phyloP scores from a whole-genome alignment of 2,888 invertebrate genomes.

The Rhodophaea formosa region DNA sequence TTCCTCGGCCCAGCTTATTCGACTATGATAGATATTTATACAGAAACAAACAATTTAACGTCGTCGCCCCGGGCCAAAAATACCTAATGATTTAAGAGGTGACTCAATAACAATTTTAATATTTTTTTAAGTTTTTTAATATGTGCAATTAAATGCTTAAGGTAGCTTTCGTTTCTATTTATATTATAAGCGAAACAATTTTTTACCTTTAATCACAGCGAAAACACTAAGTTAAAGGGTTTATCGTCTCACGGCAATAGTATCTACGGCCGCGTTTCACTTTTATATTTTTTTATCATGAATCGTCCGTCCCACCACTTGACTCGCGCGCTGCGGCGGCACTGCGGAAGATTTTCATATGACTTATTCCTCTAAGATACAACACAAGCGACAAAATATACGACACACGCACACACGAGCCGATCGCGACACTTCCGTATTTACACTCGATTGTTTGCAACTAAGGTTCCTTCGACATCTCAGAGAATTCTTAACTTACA shows the following conservation, averaged over 20 bases:
- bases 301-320: neutral
- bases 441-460: neutral
- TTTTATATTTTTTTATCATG: neutral
- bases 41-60: neutral
- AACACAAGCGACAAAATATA: constrained; percentile 12
- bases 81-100: constrained; percentile 35
- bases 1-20: neutral
- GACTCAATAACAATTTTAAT: constrained; percentile 34
- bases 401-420: neutral
- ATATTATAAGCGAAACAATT: constrained; percentile 44
- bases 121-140: constrained; percentile 34
- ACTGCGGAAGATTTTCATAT: constrained; percentile 24
- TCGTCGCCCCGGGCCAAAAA: constrained; percentile 37
- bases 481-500: neutral
- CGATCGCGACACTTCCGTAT: neutral
- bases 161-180: constrained; percentile 35
- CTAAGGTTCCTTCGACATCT: neutral
- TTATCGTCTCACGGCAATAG: constrained; percentile 11
- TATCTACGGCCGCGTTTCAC: neutral
- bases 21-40: neutral
- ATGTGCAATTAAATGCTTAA: constrained; percentile 58
- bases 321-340: constrained; percentile 3
- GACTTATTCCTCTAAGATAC: constrained; percentile 12
- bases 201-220: constrained; percentile 42
- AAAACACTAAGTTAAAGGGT: constrained; percentile 34